phyloP scores from a whole-genome alignment of 2,888 invertebrate species.

The Strigamia transsilvanica region DNA sequence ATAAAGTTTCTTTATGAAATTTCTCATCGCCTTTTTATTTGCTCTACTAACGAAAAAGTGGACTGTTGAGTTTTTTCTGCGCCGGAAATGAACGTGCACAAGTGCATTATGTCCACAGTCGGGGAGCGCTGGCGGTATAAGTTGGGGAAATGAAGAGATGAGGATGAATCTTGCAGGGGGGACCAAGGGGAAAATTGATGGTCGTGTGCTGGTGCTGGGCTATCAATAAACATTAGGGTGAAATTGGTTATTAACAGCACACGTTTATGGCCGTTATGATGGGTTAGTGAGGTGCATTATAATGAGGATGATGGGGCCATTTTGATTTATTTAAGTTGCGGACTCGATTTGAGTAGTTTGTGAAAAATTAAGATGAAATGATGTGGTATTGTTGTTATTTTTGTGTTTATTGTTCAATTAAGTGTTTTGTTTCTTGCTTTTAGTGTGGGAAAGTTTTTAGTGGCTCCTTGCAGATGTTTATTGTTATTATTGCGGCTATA shows the following conservation, averaged over 20 bases:
- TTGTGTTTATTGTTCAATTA: not conserved
- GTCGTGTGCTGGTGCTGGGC: not conserved
- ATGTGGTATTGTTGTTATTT: too few species aligned
- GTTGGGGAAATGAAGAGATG: slow-evolving; percentile 16
- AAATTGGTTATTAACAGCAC: slow-evolving; percentile 1
- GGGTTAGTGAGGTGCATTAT: not conserved
- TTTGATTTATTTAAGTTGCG: too few species aligned
- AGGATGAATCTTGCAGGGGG: too few species aligned
- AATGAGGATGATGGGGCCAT: not conserved
- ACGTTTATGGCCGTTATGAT: not conserved
- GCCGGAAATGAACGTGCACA: slow-evolving; percentile 15
- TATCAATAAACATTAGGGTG: slow-evolving; percentile 24
- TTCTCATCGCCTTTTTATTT: slow-evolving; percentile 31
- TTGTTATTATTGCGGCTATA: slow-evolving; percentile 2
- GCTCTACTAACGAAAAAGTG: slow-evolving; percentile 20
- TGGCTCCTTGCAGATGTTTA: not conserved
- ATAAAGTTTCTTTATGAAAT: slow-evolving; percentile 41
- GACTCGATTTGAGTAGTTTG: too few species aligned
- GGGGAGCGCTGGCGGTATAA: slow-evolving; percentile 4
- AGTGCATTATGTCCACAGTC: slow-evolving; percentile 19
- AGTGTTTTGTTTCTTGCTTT: not conserved
- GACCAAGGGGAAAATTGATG: not conserved
- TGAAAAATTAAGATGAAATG: too few species aligned
- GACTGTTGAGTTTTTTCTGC: slow-evolving; percentile 2
- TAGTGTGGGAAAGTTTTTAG: too few species aligned